Conservation (phyloP, 2,113 vertebrate genomes). For the Struthidea cinerea region DNA sequence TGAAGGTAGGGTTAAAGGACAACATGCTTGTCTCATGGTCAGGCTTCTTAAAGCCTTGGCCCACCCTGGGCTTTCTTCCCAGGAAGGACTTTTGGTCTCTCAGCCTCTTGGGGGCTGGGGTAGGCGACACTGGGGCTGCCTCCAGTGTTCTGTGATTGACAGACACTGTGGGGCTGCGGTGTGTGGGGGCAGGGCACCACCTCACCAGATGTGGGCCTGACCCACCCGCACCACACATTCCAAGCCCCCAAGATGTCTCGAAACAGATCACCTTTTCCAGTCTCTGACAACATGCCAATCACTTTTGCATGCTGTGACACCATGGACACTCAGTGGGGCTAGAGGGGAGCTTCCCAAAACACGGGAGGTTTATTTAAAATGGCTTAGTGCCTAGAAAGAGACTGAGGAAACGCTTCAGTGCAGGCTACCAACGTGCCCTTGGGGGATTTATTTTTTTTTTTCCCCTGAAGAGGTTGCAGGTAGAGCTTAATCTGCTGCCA, state of each 20-base stretch:
- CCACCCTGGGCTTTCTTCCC: neutral
- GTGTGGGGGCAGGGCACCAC: neutral
- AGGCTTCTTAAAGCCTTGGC: neutral
- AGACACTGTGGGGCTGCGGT: neutral
- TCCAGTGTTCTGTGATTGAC: neutral
- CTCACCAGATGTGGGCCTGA: neutral
- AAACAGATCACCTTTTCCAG: neutral
- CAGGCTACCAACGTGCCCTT: neutral
- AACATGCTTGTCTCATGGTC: neutral
- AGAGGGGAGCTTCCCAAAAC: neutral
- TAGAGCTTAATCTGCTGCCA: neutral
- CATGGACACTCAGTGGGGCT: neutral
- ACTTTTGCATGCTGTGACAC: neutral
- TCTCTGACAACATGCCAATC: neutral
- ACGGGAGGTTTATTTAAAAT: neutral
- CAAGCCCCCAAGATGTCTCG: neutral
- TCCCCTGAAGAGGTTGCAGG: neutral
- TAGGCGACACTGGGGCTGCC: neutral
- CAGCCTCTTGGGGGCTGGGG: neutral
- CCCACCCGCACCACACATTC: neutral
- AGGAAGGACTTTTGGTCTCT: neutral
- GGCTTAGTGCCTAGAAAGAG: neutral
- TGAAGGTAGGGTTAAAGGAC: neutral
- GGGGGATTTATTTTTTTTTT: neutral
- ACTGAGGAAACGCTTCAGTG: neutral